These are phyloP conservation scores for Blastobasis lacticolella DNA, from an alignment of 2,888 invertebrate genomes.

Conservation along the genomic window DNA sequence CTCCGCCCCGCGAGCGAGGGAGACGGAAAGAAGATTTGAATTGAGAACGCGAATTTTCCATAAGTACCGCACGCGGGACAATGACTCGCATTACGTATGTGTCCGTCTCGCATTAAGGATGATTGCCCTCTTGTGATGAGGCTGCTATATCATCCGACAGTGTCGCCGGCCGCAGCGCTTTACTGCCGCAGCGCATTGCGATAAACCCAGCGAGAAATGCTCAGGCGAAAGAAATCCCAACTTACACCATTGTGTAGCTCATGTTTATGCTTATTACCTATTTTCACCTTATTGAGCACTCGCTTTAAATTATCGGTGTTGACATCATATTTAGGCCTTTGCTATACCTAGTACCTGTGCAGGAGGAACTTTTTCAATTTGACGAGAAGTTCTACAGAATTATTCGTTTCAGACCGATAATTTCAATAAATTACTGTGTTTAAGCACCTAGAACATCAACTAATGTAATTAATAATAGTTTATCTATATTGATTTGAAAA, in stretches of 20 bases:
- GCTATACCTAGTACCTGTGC: not conserved
- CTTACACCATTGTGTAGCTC: constrained; percentile 56
- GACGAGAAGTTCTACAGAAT: no score
- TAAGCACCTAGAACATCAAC: no score
- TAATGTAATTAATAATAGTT: no score
- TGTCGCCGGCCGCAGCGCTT: constrained; percentile 65
- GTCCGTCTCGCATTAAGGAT: constrained; percentile 71
- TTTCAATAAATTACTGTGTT: no score
- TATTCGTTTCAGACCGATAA: no score
- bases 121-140: constrained; percentile 74
- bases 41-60: constrained; percentile 75
- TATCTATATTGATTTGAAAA: no score
- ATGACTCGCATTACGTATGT: constrained; percentile 75
- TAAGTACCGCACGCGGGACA: constrained; percentile 73
- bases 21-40: constrained; percentile 72
- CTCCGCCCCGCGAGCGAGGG: constrained; percentile 72
- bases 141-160: constrained; percentile 69
- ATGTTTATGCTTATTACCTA: constrained; percentile 69
- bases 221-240: constrained; percentile 65
- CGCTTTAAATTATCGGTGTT: constrained; percentile 46
- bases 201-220: constrained; percentile 63
- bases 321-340: constrained; percentile 32
- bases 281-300: constrained; percentile 59
- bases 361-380: no score
- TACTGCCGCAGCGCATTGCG: constrained; percentile 64